These are phyloP conservation scores for Porites rus DNA, from an alignment of 92 coral and sea anemone species.

Conservation along the genomic window DNA sequence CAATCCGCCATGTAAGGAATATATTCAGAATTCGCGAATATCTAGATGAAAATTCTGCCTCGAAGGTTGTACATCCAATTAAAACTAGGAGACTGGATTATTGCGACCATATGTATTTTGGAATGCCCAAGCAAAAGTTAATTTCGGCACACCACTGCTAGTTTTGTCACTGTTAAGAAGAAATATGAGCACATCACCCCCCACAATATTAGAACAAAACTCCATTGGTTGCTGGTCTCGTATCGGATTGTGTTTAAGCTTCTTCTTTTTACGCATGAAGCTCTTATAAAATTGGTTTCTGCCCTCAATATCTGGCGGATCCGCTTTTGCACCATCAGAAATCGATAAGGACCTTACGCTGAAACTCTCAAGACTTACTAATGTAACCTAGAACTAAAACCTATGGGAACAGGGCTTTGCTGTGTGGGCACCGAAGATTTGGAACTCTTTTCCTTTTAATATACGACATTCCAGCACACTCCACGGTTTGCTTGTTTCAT, in stretches of 20 bases:
- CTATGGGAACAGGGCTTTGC: too few species aligned
- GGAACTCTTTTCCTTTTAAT: too few species aligned
- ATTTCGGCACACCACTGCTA: not conserved
- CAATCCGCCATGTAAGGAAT: slow-evolving; percentile 31
- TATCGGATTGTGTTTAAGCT: slow-evolving; percentile 20
- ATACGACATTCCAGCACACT: too few species aligned
- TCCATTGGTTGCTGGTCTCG: slow-evolving; percentile 15
- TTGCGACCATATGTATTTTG: slow-evolving; percentile 10
- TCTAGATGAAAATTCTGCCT: slow-evolving; percentile 11
- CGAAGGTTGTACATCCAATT: slow-evolving; percentile 21
- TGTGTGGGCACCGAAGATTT: too few species aligned
- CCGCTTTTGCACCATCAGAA: too few species aligned
- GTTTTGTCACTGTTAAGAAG: slow-evolving; percentile 5
- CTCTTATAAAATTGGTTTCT: too few species aligned
- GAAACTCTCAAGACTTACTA: too few species aligned
- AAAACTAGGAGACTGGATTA: slow-evolving; percentile 27
- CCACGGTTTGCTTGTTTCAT: too few species aligned
- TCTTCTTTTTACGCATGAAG: not conserved
- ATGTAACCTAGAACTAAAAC: too few species aligned
- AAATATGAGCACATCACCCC: slow-evolving; percentile 26
- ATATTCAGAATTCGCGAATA: not conserved
- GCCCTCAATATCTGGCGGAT: too few species aligned
- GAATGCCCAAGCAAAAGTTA: slow-evolving; percentile 3
- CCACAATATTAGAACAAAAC: not conserved
- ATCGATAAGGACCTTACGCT: too few species aligned